Base-by-base conservation (phyloP, 2,888 invertebrate species). In the Lasius fuliginosus region DNA sequence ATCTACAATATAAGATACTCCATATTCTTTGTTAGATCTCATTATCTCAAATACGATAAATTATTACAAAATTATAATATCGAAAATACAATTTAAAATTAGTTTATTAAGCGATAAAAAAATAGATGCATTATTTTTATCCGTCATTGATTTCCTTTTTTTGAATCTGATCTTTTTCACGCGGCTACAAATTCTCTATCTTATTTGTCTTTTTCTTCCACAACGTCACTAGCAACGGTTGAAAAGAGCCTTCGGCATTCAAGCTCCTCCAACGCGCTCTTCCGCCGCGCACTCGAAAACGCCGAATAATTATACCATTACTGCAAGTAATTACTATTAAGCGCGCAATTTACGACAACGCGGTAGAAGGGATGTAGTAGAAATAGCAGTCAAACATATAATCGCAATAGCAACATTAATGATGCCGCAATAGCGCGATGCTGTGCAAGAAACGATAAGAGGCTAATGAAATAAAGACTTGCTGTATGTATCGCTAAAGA, bases 231-330 rank as follows among this genome's bases (percentile, higher is more conserved):
- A 23, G 71, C 79, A 69, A 69, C 46, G 60, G 46, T 58, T 46
- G 79, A 71, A 79, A 60, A 79, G 71, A 60, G 71, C 79, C 71
- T 71, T 71, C 71, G 60, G 71, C 79, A 60, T 79, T 79, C 79
- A 60, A 71, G 46, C 33, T 60, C 33, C 30, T 15, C 69, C 69
- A n/a, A n/a, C 69, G 42, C 33, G 27, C 42, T 69, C 42, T 71
- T 71, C 33, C 71, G 9, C 36, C 8, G 33, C 71, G 36, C 71
- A 46, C 36, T 79, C 71, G 79, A 79, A 79, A 79, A 79, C 46
- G 60, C 73, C 79, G 79, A 81, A 81, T 81, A 81, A 81, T 81
- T 81, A 81, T 81, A 60, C 71, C 79, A 60, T 81, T 81, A 60
- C 73, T 36, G 46, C 60, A 71, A 71, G 79, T 79, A 79, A 81